These are phyloP conservation scores for Ladona fulva DNA, from an alignment of 1,140 invertebrate genomes.

Conservation along the genomic window DNA sequence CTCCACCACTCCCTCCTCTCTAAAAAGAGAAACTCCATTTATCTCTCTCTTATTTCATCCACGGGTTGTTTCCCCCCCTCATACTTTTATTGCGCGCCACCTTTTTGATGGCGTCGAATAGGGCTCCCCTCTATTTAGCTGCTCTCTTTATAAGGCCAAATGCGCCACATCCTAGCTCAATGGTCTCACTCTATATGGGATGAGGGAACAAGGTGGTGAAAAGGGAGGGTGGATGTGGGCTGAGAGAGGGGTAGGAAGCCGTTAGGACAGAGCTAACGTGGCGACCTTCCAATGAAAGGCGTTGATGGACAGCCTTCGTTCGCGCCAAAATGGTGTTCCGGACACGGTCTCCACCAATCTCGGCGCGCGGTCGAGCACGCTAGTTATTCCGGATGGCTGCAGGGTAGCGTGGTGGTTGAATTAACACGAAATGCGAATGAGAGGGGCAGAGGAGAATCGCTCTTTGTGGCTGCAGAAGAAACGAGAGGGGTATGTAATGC, in stretches of 20 bases:
- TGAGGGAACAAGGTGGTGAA: neutral
- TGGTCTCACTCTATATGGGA: neutral
- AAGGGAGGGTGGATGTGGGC: no score
- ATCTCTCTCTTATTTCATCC: neutral
- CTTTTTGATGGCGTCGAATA: neutral
- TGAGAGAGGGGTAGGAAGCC: no score
- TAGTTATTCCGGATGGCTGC: neutral
- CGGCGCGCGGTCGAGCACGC: neutral
- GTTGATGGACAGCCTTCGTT: neutral
- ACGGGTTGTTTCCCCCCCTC: neutral
- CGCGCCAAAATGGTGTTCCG: neutral
- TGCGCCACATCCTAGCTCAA: neutral
- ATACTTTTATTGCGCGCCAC: neutral
- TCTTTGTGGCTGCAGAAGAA: no score
- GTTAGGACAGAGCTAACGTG: neutral
- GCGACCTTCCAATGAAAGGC: conserved; percentile 2
- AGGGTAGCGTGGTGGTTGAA: neutral
- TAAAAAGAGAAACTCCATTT: no score
- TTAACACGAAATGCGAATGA: no score
- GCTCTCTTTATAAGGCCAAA: neutral
- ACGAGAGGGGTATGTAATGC: no score
- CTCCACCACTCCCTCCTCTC: no score
- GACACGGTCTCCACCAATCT: neutral
- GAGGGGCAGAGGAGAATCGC: no score
- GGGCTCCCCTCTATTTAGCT: neutral